These are phyloP conservation scores for Cartodere bifasciata DNA, from an alignment of 2,888 invertebrate genomes.

Conservation along the genomic window DNA sequence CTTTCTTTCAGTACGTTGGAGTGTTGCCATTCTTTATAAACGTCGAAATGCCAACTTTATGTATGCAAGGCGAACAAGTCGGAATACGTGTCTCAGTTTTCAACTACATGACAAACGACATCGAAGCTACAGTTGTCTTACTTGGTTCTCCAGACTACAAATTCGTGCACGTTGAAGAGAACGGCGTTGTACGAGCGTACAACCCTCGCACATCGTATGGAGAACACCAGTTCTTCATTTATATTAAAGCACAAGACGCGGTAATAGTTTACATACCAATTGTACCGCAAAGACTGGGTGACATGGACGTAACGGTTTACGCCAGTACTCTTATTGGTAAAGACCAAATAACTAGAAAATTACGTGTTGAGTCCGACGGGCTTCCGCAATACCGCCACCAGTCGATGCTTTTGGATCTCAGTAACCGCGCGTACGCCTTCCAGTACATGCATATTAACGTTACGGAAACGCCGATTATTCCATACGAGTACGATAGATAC, in stretches of 20 bases:
- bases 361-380: conserved; percentile 78
- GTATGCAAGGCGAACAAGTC: conserved; percentile 85
- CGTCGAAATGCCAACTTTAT: conserved; percentile 76
- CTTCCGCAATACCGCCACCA: conserved; percentile 87
- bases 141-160: conserved; percentile 75
- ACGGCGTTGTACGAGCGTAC: conserved; percentile 77
- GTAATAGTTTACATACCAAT: conserved; percentile 81
- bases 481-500: conserved; percentile 80
- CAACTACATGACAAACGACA: conserved; percentile 77
- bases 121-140: conserved; percentile 81
- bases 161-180: conserved; percentile 82
- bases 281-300: conserved; percentile 68
- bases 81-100: conserved; percentile 87
- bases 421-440: conserved; percentile 80
- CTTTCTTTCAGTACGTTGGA: conserved; percentile 58
- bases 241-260: conserved; percentile 65
- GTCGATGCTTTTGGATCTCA: conserved; percentile 80
- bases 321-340: conserved; percentile 63
- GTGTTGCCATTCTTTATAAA: conserved; percentile 90
- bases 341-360: conserved; percentile 50
- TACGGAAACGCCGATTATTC: conserved; percentile 84
- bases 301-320: conserved; percentile 61
- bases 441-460: conserved; percentile 94
- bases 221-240: conserved; percentile 91
- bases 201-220: conserved; percentile 83